A percentile compares a stretch with the other conserved stretches of the same genome.
These are phyloP conservation scores for Limulus polyphemus DNA, from an alignment of 2,888 invertebrate species.

Conservation along the genomic window DNA sequence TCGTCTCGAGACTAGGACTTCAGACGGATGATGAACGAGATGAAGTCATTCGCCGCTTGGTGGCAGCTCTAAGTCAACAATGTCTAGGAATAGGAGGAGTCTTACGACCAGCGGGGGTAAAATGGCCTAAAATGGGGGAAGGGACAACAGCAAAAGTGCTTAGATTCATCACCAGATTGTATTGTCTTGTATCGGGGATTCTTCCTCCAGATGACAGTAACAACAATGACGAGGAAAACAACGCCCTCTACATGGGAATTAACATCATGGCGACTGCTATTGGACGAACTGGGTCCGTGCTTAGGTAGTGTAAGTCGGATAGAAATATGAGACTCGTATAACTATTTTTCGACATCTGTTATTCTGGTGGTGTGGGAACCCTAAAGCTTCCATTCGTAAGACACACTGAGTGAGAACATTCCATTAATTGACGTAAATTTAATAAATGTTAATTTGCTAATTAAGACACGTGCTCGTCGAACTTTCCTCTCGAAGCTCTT, in stretches of 20 bases:
- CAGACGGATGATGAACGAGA: constrained; percentile 48
- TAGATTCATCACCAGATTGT: constrained; percentile 21
- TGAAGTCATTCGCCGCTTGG: constrained; percentile 49
- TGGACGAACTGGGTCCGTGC: constrained; percentile 36
- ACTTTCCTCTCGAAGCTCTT: too few species aligned
- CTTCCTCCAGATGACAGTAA: background rate
- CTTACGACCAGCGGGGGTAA: constrained; percentile 22
- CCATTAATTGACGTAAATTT: too few species aligned
- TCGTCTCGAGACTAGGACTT: constrained; percentile 53
- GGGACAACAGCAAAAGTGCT: constrained; percentile 23
- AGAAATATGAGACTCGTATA: too few species aligned
- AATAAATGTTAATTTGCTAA: too few species aligned
- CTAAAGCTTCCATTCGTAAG: too few species aligned
- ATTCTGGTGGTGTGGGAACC: too few species aligned
- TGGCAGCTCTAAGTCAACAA: constrained; percentile 56
- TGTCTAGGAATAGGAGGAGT: constrained; percentile 42
- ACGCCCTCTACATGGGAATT: constrained; percentile 13
- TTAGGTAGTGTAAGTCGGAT: background rate
- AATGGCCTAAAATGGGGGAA: constrained; percentile 27
- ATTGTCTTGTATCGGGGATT: constrained; percentile 14
- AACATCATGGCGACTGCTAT: constrained; percentile 31
- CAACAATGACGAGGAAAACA: constrained; percentile 6
- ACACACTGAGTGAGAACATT: too few species aligned
- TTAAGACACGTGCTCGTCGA: too few species aligned
- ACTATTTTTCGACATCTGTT: too few species aligned